Percentiles rank a stretch among this genome's conserved stretches.
Evolutionary conservation across 2,888 invertebrate genomes (phyloP).

Genomic region (Heteromyza rotundicornis): DNA sequence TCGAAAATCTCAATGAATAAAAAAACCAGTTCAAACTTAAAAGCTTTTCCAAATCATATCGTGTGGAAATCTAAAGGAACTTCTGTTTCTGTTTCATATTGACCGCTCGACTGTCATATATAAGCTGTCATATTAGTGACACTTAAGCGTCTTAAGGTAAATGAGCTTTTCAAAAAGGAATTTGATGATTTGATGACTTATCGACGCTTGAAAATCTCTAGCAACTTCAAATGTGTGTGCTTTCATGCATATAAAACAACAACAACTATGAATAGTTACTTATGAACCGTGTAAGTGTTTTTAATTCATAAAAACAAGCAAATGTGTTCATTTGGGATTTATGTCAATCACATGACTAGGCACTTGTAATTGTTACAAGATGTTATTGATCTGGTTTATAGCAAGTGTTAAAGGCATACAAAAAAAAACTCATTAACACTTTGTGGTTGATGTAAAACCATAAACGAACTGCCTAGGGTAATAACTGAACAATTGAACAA

Average conservation of each 20-base stretch:
- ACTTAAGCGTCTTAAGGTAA: slow-evolving; percentile 2
- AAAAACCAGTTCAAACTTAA: no score
- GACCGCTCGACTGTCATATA: no score
- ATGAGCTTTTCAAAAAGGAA: slow-evolving; percentile 22
- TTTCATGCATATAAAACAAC: background rate
- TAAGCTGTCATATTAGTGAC: slow-evolving; percentile 40
- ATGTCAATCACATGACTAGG: slow-evolving; percentile 47
- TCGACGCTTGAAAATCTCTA: slow-evolving; percentile 8
- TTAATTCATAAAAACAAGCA: slow-evolving; percentile 34
- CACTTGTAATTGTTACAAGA: slow-evolving; percentile 30
- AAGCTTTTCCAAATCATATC: no score
- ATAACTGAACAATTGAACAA: background rate
- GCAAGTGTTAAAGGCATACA: slow-evolving; percentile 11
- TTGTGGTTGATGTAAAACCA: no score
- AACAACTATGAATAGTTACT: background rate
- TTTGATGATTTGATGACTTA: slow-evolving; percentile 19
- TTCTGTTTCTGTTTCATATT: no score
- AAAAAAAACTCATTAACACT: slow-evolving; percentile 50
- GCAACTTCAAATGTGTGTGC: slow-evolving; percentile 4
- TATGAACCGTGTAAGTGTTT: slow-evolving; percentile 22
- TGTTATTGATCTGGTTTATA: background rate
- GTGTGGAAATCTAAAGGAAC: no score
- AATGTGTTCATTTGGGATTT: background rate
- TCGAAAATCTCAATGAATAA: no score
- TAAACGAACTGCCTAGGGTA: no score